Evolutionary conservation across 1,140 invertebrate genomes (phyloP).

Genomic region (Palaemon carinicauda): DNA sequence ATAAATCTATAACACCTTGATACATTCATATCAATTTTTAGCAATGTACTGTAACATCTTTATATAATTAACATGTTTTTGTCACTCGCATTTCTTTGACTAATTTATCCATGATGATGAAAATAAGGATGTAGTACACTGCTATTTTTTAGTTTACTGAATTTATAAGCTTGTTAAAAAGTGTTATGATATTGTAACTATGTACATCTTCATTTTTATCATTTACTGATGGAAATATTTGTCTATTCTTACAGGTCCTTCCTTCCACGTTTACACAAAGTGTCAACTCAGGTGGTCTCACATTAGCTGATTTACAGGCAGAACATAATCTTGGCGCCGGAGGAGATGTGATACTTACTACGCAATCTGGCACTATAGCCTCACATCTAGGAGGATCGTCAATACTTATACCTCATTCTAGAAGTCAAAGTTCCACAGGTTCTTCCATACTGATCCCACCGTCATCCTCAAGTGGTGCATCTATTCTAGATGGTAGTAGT

Average conservation of each 20-base stretch:
- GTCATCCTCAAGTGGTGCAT: slow-evolving; percentile 13
- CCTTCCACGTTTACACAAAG: slow-evolving; percentile 23
- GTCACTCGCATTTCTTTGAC: no score
- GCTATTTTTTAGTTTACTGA: no score
- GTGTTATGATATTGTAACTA: no score
- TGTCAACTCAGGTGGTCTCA: slow-evolving; percentile 25
- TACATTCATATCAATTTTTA: no score
- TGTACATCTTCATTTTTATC: no score
- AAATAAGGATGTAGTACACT: no score
- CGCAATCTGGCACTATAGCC: slow-evolving; percentile 24
- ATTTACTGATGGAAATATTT: background rate
- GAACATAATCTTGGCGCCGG: slow-evolving; percentile 15
- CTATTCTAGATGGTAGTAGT: slow-evolving; percentile 25
- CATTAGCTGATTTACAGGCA: slow-evolving; percentile 36
- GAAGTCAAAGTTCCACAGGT: slow-evolving; percentile 12
- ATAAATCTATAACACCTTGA: no score
- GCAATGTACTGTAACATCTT: no score
- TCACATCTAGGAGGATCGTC: slow-evolving; percentile 25
- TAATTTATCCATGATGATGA: no score
- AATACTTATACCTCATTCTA: slow-evolving; percentile 32
- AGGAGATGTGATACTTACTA: slow-evolving; percentile 30
- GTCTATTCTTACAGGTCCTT: slow-evolving; percentile 19
- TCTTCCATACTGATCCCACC: slow-evolving; percentile 40
- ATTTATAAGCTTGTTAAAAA: no score
- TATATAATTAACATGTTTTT: no score